A percentile compares a stretch with the other conserved stretches of the same genome.
Conservation (phyloP, 2,888 invertebrate species). For the Athalia circularis region DNA sequence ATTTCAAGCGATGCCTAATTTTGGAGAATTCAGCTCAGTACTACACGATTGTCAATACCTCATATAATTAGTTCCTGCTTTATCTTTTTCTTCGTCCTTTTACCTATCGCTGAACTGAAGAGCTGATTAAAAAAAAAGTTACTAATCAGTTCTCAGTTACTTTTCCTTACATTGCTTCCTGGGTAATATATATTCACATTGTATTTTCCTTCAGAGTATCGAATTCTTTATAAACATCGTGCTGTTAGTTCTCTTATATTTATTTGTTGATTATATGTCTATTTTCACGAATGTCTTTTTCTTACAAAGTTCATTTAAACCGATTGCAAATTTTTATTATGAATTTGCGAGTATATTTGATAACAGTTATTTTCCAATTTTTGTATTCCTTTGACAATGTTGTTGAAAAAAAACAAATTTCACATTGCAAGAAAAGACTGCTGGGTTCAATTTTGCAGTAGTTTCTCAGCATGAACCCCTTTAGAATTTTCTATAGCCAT, state of each 20-base stretch:
- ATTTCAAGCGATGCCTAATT: background rate
- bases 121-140: too few species aligned
- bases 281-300: background rate
- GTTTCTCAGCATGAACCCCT: slow-evolving; percentile 4
- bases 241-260: background rate
- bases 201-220: background rate
- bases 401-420: background rate
- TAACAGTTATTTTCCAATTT: background rate
- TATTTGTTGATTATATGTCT: background rate
- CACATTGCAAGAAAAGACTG: background rate
- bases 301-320: background rate
- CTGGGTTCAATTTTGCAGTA: background rate
- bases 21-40: background rate
- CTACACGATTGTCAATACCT: slow-evolving; percentile 6
- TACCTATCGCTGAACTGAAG: background rate
- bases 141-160: too few species aligned
- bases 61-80: slow-evolving; percentile 16
- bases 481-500: background rate
- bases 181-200: background rate
- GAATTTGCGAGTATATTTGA: background rate
- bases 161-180: background rate
- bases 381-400: background rate
- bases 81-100: background rate
- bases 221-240: background rate
- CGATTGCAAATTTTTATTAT: slow-evolving; percentile 1